A percentile compares a stretch with the other conserved stretches of the same genome.
These are phyloP conservation scores for Paraescarpia echinospica DNA, from an alignment of 1,140 invertebrate genomes.

Conservation along the genomic window DNA sequence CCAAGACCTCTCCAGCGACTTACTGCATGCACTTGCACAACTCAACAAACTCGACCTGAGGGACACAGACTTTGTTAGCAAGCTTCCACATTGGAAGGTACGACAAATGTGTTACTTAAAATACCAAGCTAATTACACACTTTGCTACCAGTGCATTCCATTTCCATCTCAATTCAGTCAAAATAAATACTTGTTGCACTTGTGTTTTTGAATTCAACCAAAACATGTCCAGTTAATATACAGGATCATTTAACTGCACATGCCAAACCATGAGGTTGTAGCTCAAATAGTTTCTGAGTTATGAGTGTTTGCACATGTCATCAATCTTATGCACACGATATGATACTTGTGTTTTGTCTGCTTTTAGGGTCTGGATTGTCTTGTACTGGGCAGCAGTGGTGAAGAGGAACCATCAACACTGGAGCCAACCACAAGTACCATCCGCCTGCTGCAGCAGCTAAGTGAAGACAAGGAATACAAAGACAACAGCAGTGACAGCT, in stretches of 20 bases:
- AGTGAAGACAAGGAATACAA: not conserved
- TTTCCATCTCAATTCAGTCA: too few relatives aligned
- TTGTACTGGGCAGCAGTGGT: not conserved
- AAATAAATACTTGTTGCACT: too few relatives aligned
- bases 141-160: too few relatives aligned
- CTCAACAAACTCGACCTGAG: slow-evolving; percentile 49
- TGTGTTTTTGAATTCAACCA: too few relatives aligned
- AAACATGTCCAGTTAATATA: too few relatives aligned
- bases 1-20: slow-evolving; percentile 40
- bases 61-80: slow-evolving; percentile 41
- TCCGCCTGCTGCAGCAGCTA: not conserved
- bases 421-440: not conserved
- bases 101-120: not conserved
- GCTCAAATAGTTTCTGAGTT: too few relatives aligned
- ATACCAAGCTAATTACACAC: too few relatives aligned
- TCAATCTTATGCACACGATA: too few relatives aligned
- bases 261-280: too few relatives aligned
- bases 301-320: too few relatives aligned
- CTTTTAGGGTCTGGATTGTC: not conserved
- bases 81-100: slow-evolving; percentile 51
- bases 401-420: not conserved
- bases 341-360: not conserved
- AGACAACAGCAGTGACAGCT: not conserved
- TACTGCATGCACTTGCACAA: slow-evolving; percentile 41
- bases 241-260: too few relatives aligned